phyloP scores from a whole-genome alignment of 2,888 invertebrate genomes.

The Apodemia mormo region DNA sequence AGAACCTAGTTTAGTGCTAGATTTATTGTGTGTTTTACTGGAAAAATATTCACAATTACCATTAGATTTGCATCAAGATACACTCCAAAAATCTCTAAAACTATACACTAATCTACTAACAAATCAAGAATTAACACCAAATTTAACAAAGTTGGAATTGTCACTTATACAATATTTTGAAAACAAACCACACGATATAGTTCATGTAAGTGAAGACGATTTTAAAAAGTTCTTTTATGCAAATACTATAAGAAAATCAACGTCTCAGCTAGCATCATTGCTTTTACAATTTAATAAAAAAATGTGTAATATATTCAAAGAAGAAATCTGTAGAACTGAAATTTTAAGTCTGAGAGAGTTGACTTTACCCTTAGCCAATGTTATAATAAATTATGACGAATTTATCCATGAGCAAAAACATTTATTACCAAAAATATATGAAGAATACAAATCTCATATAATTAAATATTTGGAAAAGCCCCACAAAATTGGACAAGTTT shows the following conservation, averaged over 20 bases:
- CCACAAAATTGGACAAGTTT: slow-evolving; percentile 85
- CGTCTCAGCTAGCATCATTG: slow-evolving; percentile 79
- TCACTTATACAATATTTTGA: slow-evolving; percentile 80
- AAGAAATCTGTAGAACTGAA: slow-evolving; percentile 65
- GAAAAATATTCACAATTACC: slow-evolving; percentile 65
- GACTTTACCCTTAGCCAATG: slow-evolving; percentile 83
- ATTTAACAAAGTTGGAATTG: slow-evolving; percentile 78
- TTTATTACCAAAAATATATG: slow-evolving; percentile 75
- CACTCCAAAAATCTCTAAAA: slow-evolving; percentile 59
- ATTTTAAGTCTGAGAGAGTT: slow-evolving; percentile 83
- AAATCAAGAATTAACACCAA: slow-evolving; percentile 60
- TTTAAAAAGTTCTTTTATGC: slow-evolving; percentile 78
- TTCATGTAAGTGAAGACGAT: slow-evolving; percentile 71
- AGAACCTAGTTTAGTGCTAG: slow-evolving; percentile 74
- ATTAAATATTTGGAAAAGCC: slow-evolving; percentile 85
- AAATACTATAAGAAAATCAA: slow-evolving; percentile 79
- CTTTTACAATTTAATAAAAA: slow-evolving; percentile 79
- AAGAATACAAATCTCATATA: slow-evolving; percentile 83
- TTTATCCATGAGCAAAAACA: slow-evolving; percentile 67
- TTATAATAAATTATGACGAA: slow-evolving; percentile 63
- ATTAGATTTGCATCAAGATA: slow-evolving; percentile 55
- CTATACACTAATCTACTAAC: slow-evolving; percentile 72
- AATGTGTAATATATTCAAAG: slow-evolving; percentile 69
- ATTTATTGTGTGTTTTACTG: slow-evolving; percentile 70
- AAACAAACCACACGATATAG: slow-evolving; percentile 82